A percentile compares a stretch with the other conserved stretches of the same genome.
Evolutionary conservation across 1,140 invertebrate genomes (phyloP).

Genomic region (Sinella curviseta): DNA sequence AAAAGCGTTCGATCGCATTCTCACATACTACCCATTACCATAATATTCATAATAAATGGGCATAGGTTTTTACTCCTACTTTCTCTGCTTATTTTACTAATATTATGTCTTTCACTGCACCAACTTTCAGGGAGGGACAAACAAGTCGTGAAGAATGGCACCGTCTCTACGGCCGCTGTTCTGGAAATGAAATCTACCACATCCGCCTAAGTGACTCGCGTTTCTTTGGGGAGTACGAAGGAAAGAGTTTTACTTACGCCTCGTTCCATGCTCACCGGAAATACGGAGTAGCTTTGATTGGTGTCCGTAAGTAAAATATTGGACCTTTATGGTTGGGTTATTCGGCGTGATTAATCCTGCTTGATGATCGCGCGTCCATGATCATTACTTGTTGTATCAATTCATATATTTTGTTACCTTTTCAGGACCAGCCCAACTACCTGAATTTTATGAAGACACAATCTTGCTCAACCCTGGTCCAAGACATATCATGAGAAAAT

Average conservation of each 20-base stretch:
- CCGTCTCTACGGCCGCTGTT: slow-evolving; percentile 93
- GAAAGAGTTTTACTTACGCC: slow-evolving; percentile 98
- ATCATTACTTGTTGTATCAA: too few relatives aligned
- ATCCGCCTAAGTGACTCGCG: slow-evolving; percentile 90
- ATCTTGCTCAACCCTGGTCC: slow-evolving; percentile 85
- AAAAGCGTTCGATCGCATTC: too few relatives aligned
- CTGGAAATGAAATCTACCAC: slow-evolving; percentile 99
- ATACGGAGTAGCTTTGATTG: slow-evolving; percentile 93
- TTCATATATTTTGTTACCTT: too few relatives aligned
- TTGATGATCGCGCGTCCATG: too few relatives aligned
- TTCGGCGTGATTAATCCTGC: too few relatives aligned
- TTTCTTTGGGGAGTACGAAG: slow-evolving; percentile 97
- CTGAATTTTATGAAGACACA: slow-evolving; percentile 88
- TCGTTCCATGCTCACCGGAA: slow-evolving; percentile 80
- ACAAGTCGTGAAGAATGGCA: slow-evolving; percentile 97
- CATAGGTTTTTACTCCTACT: too few relatives aligned
- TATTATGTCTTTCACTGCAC: too few relatives aligned
- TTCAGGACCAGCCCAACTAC: slow-evolving; percentile 82
- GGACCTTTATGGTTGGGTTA: too few relatives aligned
- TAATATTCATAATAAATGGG: too few relatives aligned
- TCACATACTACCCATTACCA: too few relatives aligned
- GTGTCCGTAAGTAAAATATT: too few relatives aligned
- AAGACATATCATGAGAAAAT: slow-evolving; percentile 92
- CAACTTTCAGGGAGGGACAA: slow-evolving; percentile 82
- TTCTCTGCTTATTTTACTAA: too few relatives aligned